Evolutionary conservation across 2,113 vertebrate genomes (phyloP), one percentile per base, ranked within the genome.

Genomic region (Caretta caretta): DNA sequence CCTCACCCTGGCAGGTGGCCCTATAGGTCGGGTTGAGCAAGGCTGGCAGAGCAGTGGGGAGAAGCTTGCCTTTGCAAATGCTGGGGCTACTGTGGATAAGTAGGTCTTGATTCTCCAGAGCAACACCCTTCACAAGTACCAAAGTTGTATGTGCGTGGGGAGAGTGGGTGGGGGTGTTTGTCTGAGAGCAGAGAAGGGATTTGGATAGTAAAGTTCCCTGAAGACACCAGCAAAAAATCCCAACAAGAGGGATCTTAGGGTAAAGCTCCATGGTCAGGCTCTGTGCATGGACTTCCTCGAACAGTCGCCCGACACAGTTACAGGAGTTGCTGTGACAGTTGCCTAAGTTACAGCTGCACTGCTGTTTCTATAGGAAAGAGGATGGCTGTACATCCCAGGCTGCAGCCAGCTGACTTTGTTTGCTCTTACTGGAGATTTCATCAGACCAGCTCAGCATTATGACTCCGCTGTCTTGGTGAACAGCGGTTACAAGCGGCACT

Each of bases 181-280:
- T 89, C 19, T 12, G 24, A 54, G 57, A 35, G 7, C 5, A 75
- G 35, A 75, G 20, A 75, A 75, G 69, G 19, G n/a, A 42, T 42
- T 11, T 86, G 90, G 56, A 48, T 27, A 87, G 3, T 76, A 27
- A n/a, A 80, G 69, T 29, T 72, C 35, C 2, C 92, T 84, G 86
- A 96, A 96, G 79, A 94, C 94, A 97, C 89, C 8, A 31, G 35
- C 5, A 57, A 35, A 51, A 42, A 20, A 8, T 10, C n/a, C 48
- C 81, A 80, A 78, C 46, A 91, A 89, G 35, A 92, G 46, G 79
- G 80, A 46, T 80, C 48, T 4, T 3, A 27, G 0, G 27, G 84
- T 53, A 84, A 93, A 69, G 27, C 57, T 59, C 29, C 57, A 29
- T 29, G 27, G 27, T 6, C 48, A 93, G 90, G 54, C 59, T 54